Percentiles rank a stretch among this genome's conserved stretches.
Evolutionary conservation across 1,140 invertebrate genomes (phyloP).

Genomic region (Liolophura sinensis): DNA sequence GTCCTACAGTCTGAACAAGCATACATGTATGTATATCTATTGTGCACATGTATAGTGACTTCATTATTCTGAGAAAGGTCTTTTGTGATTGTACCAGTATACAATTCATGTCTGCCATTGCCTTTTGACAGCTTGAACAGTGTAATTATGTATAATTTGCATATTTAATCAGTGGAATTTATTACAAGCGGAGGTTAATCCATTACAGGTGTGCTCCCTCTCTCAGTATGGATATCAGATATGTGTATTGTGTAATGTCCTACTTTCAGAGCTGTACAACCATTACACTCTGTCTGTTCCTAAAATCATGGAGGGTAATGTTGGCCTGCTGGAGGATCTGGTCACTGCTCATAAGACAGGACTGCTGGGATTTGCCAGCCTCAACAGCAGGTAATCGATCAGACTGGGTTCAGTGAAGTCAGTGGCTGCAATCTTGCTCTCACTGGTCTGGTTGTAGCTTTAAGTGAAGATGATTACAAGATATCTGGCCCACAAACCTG

Average conservation of each 20-base stretch:
- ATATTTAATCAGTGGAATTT: too few species aligned
- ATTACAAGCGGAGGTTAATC: too few species aligned
- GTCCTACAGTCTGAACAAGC: too few species aligned
- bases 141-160: too few species aligned
- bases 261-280: conserved; percentile 44
- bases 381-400: conserved; percentile 47
- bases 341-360: conserved; percentile 38
- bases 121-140: too few species aligned
- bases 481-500: too few species aligned
- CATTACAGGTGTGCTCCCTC: background rate
- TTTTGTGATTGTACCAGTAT: too few species aligned
- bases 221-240: background rate
- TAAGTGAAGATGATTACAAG: too few species aligned
- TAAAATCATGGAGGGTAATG: conserved; percentile 50
- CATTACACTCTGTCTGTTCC: conserved; percentile 50
- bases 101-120: too few species aligned
- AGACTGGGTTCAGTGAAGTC: background rate
- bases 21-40: too few species aligned
- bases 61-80: too few species aligned
- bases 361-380: conserved; percentile 34
- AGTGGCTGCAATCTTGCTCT: background rate
- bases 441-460: background rate
- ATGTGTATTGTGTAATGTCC: conserved; percentile 4
- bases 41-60: too few species aligned
- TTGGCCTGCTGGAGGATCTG: conserved; percentile 35